phyloP scores from a whole-genome alignment of 1,140 invertebrate genomes.

The Gryllus bimaculatus region DNA sequence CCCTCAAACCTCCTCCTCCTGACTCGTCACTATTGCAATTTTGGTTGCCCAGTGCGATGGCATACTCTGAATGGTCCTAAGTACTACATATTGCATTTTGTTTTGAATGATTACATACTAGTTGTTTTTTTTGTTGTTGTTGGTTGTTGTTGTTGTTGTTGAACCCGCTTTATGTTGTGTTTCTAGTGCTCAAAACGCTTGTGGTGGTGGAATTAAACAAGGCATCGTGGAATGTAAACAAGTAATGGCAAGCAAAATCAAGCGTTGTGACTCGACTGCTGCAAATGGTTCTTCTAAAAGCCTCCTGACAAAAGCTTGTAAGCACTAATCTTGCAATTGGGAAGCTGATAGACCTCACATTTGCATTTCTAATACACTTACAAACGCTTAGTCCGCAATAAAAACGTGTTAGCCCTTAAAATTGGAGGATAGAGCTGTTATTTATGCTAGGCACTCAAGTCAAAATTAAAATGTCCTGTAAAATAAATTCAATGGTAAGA shows the following conservation, averaged over 20 bases:
- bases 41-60: conserved; percentile 85
- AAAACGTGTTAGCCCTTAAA: conserved; percentile 66
- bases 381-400: conserved; percentile 62
- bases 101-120: too few relatives aligned
- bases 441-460: conserved; percentile 78
- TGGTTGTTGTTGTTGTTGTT: too few relatives aligned
- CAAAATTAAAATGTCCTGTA: conserved; percentile 83
- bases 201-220: conserved; percentile 79
- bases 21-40: conserved; percentile 83
- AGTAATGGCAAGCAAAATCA: conserved; percentile 81
- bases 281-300: conserved; percentile 55
- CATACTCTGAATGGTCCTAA: conserved; percentile 75
- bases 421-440: conserved; percentile 73
- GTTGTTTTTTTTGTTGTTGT: too few relatives aligned
- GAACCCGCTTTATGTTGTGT: background rate
- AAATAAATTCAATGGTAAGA: conserved; percentile 58
- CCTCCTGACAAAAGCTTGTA: conserved; percentile 70
- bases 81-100: conserved; percentile 30
- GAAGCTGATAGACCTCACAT: conserved; percentile 54
- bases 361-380: conserved; percentile 64
- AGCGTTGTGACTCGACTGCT: conserved; percentile 58
- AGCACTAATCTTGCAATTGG: conserved; percentile 59
- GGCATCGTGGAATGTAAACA: conserved; percentile 82
- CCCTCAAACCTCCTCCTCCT: conserved; percentile 70
- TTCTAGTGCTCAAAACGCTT: conserved; percentile 72